These are phyloP conservation scores for Seira musarum DNA, from an alignment of 2,888 invertebrate genomes.

Conservation along the genomic window DNA sequence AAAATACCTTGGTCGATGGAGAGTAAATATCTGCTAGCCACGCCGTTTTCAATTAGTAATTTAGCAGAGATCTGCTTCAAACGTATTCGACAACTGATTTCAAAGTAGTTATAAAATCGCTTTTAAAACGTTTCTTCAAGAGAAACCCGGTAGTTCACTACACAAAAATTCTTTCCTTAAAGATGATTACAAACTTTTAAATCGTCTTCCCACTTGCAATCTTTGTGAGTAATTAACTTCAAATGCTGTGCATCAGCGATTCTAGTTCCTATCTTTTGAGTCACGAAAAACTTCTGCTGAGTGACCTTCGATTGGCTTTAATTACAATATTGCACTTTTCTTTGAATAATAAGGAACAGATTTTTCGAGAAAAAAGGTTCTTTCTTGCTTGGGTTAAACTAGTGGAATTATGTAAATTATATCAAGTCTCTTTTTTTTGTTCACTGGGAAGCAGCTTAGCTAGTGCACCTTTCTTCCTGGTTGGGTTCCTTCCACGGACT, in stretches of 20 bases:
- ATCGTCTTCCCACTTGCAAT: too few species aligned
- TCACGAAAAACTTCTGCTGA: conserved; percentile 23
- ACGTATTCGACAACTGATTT: not conserved
- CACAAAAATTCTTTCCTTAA: too few species aligned
- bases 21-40: not conserved
- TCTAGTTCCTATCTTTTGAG: too few species aligned
- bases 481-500: conserved; percentile 53
- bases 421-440: too few species aligned
- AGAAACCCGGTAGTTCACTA: too few species aligned
- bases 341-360: not conserved
- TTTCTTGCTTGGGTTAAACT: conserved; percentile 2
- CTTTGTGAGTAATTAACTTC: too few species aligned
- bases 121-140: too few species aligned
- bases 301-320: not conserved
- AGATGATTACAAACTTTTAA: too few species aligned
- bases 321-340: not conserved
- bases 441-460: not conserved
- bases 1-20: not conserved
- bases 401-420: too few species aligned
- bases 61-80: not conserved
- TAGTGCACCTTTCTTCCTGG: conserved; percentile 45
- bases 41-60: not conserved
- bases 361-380: not conserved
- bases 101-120: conserved; percentile 2
- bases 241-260: too few species aligned